A percentile compares a stretch with the other conserved stretches of the same genome.
phyloP scores from a whole-genome alignment of 2,113 vertebrate genomes.

The Carollia perspicillata region DNA sequence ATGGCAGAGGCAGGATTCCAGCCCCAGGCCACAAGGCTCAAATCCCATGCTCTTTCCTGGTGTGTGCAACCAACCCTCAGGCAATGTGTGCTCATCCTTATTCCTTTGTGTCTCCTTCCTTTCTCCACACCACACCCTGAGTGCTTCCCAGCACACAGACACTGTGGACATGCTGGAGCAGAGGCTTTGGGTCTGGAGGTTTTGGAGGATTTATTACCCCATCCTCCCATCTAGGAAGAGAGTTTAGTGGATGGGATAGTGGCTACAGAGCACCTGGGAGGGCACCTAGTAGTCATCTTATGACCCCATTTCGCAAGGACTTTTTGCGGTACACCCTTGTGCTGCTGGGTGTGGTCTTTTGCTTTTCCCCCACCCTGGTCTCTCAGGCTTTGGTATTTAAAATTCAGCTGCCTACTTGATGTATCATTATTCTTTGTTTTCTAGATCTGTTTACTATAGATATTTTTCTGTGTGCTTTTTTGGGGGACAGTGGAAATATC shows the following conservation, averaged over 20 bases:
- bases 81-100: not conserved
- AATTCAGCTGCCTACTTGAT: not conserved
- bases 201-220: not conserved
- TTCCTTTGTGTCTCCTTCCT: not conserved
- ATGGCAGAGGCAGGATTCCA: not conserved
- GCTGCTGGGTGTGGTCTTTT: not conserved
- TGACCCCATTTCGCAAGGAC: not conserved
- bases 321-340: not conserved
- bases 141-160: too few species aligned
- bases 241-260: not conserved
- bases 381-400: not conserved
- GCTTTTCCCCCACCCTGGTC: too few species aligned
- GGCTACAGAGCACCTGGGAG: not conserved
- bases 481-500: not conserved
- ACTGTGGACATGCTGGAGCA: accelerated
- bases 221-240: not conserved
- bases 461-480: not conserved
- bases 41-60: accelerated
- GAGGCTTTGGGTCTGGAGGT: not conserved
- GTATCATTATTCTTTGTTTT: not conserved
- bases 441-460: not conserved
- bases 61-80: not conserved
- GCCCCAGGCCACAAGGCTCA: not conserved
- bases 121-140: not conserved
- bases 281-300: too few species aligned